Percentiles rank a stretch among this genome's conserved stretches.
These are phyloP conservation scores for Heteractis magnifica DNA, from an alignment of 92 coral and sea anemone genomes.

Conservation along the genomic window DNA sequence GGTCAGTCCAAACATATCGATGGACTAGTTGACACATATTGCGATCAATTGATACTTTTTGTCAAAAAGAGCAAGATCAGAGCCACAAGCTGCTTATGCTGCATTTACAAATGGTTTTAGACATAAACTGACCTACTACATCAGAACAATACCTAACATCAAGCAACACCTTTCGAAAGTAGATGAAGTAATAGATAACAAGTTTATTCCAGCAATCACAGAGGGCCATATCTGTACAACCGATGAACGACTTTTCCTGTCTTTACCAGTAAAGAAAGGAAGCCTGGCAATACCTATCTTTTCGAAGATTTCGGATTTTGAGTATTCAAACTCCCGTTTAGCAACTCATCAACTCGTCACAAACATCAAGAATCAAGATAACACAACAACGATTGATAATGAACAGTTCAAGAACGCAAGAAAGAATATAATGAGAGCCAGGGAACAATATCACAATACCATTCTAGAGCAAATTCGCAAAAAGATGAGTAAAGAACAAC, in stretches of 20 bases:
- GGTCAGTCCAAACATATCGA: background rate
- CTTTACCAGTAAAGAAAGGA: too few species aligned
- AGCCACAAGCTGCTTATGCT: slow-evolving; percentile 45
- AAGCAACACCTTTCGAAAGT: background rate
- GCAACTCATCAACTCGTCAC: slow-evolving; percentile 34
- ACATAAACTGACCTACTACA: slow-evolving; percentile 26
- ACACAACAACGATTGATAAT: slow-evolving; percentile 23
- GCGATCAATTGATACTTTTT: slow-evolving; percentile 15
- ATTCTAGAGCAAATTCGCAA: too few species aligned
- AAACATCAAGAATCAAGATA: slow-evolving; percentile 16
- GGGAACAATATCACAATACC: slow-evolving; percentile 20
- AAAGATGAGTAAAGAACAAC: too few species aligned
- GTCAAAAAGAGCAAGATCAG: slow-evolving; percentile 22
- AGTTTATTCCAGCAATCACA: slow-evolving; percentile 42
- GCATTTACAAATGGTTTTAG: slow-evolving; percentile 25
- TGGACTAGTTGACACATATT: slow-evolving; percentile 28
- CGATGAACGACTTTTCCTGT: slow-evolving; percentile 52
- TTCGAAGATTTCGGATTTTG: slow-evolving; percentile 20
- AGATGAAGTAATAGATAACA: slow-evolving; percentile 15
- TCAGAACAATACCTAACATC: slow-evolving; percentile 27
- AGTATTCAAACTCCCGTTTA: slow-evolving; percentile 38
- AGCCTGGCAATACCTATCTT: too few species aligned
- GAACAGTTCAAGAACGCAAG: background rate
- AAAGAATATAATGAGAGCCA: slow-evolving; percentile 6
- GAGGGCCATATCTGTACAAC: slow-evolving; percentile 46